A percentile compares a stretch with the other conserved stretches of the same genome.
Conservation (phyloP, 2,113 vertebrate genomes). For the Alligator mississippiensis region DNA sequence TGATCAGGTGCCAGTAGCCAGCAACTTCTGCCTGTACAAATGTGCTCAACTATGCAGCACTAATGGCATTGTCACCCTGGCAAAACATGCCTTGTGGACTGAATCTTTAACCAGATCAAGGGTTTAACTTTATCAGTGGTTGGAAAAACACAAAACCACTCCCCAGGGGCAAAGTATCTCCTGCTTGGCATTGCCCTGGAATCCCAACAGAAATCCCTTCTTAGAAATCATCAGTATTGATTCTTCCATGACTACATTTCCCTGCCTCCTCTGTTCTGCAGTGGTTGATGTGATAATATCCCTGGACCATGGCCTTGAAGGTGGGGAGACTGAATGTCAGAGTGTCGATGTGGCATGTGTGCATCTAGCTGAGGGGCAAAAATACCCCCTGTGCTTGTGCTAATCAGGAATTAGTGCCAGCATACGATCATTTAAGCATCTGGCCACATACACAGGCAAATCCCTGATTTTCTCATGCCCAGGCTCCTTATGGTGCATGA, state of each 20-base stretch:
- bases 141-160: constrained; percentile 61
- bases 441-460: not conserved
- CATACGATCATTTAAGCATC: not conserved
- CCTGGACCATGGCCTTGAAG: not conserved
- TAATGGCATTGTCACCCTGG: constrained; percentile 42
- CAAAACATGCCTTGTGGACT: constrained; percentile 38
- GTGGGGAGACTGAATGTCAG: not conserved
- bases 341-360: not conserved
- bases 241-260: accelerated
- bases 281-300: not conserved
- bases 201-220: not conserved
- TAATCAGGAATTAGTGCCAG: not conserved
- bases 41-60: not conserved
- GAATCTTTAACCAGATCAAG: constrained; percentile 69
- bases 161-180: constrained; percentile 59
- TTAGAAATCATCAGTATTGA: not conserved
- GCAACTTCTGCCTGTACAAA: not conserved
- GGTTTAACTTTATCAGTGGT: constrained; percentile 72
- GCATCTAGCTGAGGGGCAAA: not conserved
- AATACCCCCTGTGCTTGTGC: not conserved
- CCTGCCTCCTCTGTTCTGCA: not conserved
- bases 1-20: not conserved
- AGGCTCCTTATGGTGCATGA: not conserved
- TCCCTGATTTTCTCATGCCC: not conserved
- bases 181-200: not conserved